Base-by-base conservation (phyloP, 1,140 invertebrate genomes). In the Hyposmocoma kahamanoa region DNA sequence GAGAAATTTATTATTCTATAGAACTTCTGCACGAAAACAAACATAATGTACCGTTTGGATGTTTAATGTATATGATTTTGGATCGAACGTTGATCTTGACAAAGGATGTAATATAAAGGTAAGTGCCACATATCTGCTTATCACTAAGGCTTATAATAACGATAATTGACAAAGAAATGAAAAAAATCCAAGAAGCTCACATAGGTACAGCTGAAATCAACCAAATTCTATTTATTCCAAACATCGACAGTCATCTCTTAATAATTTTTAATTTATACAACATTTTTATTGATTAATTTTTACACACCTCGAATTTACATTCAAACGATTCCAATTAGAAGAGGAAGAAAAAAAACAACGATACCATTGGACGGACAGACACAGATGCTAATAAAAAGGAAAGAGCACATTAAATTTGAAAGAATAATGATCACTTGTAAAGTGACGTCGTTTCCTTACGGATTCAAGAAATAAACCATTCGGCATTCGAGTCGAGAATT, bases 281-380 rank as follows among this genome's bases (percentile, higher is more conserved):
- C 52, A 62, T 62, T 68, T 76, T 72, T 61, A 56, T 65, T 62
- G 56, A 45, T 47, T 54, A 59, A 56, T 74, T 72, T 72, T 73
- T 76, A 76, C 65, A 79, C 62, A 62, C 56, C 53, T 68, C 61
- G 51, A 66, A 69, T 74, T 74, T 73, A 75, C 67, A 77, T 54
- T 45, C 22, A 65, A 63, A 64, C 58, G 18, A 56, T 50, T 56
- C 38, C 26, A 42, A 61, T 60, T 56, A 47, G 49, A 59, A 53
- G 26, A 61, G 65, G 67, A 75, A 70, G 71, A 47, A 54, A 77
- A 74, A 68, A 44, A 60, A 71, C 6, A 74, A 28, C 47, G 26
- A 78, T 63, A 55, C 30, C 30, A 61, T 68, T 84, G 81, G 81
- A 84, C 81, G 81, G 81, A 84, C 67, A 77, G 76, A 72, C 66